Evolutionary conservation across 2,113 vertebrate genomes (phyloP).

Genomic region (Salvelinus namaycush): DNA sequence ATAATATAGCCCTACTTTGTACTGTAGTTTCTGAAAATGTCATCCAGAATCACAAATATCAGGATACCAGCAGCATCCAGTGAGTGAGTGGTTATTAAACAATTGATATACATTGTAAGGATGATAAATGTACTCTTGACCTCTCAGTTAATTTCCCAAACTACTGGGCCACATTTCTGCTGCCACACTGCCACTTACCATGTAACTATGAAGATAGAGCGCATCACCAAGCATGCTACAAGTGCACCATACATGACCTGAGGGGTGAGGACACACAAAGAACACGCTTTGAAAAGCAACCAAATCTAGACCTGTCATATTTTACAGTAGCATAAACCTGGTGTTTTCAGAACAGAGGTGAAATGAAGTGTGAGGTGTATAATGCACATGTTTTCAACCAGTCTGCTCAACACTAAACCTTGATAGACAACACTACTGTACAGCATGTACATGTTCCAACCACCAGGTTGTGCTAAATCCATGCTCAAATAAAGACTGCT

Average conservation of each 20-base stretch:
- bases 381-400: not conserved
- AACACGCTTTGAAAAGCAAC: not conserved
- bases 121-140: not conserved
- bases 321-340: not conserved
- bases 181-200: slow-evolving; percentile 79
- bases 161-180: not conserved
- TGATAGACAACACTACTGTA: not conserved
- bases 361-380: not conserved
- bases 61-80: not conserved
- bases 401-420: not conserved
- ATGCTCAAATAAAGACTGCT: not conserved
- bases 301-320: not conserved
- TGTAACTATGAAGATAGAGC: slow-evolving; percentile 94
- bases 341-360: not conserved
- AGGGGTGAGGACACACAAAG: slow-evolving; percentile 4
- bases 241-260: slow-evolving; percentile 95
- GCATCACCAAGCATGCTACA: slow-evolving; percentile 87
- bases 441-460: not conserved
- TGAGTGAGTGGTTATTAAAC: not conserved
- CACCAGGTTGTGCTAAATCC: slow-evolving; percentile 17
- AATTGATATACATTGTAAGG: not conserved
- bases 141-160: not conserved
- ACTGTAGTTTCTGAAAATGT: not conserved
- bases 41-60: not conserved
- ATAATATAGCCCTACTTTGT: not conserved